Conservation (phyloP, 2,113 vertebrate species). For the Apaloderma vittatum region DNA sequence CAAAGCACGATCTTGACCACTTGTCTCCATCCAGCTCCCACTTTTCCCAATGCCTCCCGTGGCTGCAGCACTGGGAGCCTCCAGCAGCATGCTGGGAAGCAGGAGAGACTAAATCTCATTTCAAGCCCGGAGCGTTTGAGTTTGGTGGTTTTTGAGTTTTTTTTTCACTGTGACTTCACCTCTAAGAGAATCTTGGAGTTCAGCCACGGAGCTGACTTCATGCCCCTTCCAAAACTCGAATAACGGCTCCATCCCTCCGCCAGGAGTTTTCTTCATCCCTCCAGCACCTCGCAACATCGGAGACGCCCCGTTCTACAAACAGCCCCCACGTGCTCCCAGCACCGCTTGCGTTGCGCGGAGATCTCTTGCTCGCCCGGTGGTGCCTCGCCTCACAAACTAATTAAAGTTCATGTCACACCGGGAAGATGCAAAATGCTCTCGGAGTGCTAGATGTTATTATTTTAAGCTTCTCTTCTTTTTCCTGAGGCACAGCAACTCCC, state of each 20-base stretch:
- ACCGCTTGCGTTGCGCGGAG: fast-evolving
- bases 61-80: not conserved
- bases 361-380: not conserved
- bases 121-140: not conserved
- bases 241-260: not conserved
- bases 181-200: not conserved
- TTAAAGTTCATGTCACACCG: conserved; percentile 51
- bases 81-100: not conserved
- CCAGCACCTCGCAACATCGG: not conserved
- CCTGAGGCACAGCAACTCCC: conserved; percentile 49
- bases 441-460: conserved; percentile 51
- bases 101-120: not conserved
- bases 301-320: not conserved
- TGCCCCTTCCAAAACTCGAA: not conserved
- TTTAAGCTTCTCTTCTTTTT: conserved; percentile 54
- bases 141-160: not conserved
- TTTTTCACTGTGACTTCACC: not conserved
- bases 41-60: not conserved
- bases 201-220: not conserved
- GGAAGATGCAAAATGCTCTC: conserved; percentile 53
- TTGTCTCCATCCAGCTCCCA: fast-evolving
- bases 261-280: not conserved
- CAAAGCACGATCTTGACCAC: fast-evolving
- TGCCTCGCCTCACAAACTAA: conserved; percentile 25
- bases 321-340: not conserved